Conservation (phyloP, 2,797 vertebrate genomes). For the Galaxias olidus region DNA sequence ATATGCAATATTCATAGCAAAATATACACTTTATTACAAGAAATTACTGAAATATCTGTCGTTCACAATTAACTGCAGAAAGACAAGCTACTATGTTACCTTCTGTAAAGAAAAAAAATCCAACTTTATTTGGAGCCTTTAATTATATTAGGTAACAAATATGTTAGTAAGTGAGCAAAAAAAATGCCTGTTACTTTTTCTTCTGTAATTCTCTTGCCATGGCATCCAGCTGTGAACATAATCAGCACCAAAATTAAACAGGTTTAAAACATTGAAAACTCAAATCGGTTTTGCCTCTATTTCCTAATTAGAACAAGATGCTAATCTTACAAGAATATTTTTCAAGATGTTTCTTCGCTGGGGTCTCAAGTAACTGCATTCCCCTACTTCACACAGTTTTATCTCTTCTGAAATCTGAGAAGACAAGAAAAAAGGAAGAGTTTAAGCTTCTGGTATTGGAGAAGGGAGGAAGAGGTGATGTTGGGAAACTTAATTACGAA, state of each 20-base stretch:
- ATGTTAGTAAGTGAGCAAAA: too few species aligned
- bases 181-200: slow-evolving; percentile 70
- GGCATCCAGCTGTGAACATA: slow-evolving; percentile 69
- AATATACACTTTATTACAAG: slow-evolving; percentile 64
- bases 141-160: too few species aligned
- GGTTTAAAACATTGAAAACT: background rate
- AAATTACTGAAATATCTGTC: slow-evolving; percentile 34
- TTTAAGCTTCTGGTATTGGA: background rate
- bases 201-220: slow-evolving; percentile 78
- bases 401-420: slow-evolving; percentile 81
- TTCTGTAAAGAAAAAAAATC: background rate
- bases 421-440: background rate
- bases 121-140: too few species aligned
- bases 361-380: slow-evolving; percentile 79
- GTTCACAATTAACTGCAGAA: slow-evolving; percentile 6
- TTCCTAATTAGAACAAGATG: background rate
- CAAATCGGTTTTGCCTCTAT: background rate
- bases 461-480: background rate
- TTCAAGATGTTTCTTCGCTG: slow-evolving; percentile 73
- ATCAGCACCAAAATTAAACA: background rate
- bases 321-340: slow-evolving; percentile 75
- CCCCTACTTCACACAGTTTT: slow-evolving; percentile 79
- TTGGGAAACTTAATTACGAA: too few species aligned
- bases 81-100: background rate
- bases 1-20: slow-evolving; percentile 57